Conservation (phyloP, 2,797 vertebrate genomes). For the Anableps anableps region DNA sequence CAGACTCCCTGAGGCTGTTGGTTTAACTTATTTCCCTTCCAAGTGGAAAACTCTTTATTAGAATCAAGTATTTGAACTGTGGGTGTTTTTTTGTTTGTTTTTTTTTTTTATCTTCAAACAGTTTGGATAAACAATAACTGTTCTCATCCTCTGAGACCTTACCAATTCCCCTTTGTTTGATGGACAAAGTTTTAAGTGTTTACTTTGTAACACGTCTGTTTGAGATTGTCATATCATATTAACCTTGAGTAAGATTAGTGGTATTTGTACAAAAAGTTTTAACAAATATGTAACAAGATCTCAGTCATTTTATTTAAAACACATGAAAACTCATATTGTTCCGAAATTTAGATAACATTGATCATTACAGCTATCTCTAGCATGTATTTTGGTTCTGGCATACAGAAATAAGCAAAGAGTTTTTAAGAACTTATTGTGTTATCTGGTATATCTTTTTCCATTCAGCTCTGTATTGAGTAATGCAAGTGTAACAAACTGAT, state of each 20-base stretch:
- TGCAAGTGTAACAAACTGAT: not conserved
- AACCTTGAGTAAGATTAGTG: not conserved
- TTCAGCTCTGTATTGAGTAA: not conserved
- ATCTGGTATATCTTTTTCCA: not conserved
- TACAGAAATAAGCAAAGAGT: not conserved
- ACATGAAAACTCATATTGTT: not conserved
- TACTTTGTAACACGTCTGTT: not conserved
- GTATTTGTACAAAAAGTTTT: not conserved
- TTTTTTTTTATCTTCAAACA: slow-evolving; percentile 9
- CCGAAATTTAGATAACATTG: not conserved
- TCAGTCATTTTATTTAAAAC: not conserved
- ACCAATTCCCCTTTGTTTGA: not conserved
- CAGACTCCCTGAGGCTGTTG: slow-evolving; percentile 22
- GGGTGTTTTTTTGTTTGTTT: too few relatives aligned
- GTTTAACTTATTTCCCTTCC: slow-evolving; percentile 25
- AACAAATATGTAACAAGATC: not conserved
- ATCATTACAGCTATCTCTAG: not conserved
- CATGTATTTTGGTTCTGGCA: not conserved
- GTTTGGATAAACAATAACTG: slow-evolving; percentile 2
- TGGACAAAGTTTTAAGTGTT: not conserved
- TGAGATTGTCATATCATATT: not conserved
- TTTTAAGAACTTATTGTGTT: not conserved
- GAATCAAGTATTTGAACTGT: slow-evolving; percentile 2
- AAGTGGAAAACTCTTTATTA: slow-evolving; percentile 19
- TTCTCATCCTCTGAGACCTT: not conserved